Evolutionary conservation across 1,140 invertebrate genomes (phyloP), one percentile per base, ranked within the genome.

Genomic region (Tetragnatha versicolor): DNA sequence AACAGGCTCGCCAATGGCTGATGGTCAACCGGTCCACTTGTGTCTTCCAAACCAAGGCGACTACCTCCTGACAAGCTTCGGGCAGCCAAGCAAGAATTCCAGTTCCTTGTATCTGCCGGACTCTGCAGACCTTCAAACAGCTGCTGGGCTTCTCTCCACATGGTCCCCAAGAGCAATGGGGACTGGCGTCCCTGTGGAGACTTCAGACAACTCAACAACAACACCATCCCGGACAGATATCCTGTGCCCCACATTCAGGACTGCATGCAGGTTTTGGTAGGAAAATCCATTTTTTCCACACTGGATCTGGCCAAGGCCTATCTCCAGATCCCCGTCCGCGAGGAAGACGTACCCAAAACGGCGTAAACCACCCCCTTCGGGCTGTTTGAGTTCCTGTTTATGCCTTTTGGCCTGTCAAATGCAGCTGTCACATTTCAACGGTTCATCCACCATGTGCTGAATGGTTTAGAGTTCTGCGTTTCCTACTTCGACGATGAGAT

Each of bases 81-180:
- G 10, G 61, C 25, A 12, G 79, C 78, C 14, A 80, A 80, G 25
- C 5, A 31, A 2, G 45, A 80, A 20, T 80, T 80, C 3, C 37
- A 80, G 29, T 37, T 27, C 29, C 49, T 80, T 17, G 39, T 49
- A 25, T 20, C n/a, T 1, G 20, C 37, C n/a, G 20, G 37, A 25
- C 4, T 65, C 25, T 45, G 61, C 27, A 39, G 35, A 25, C 37
- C 22, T 2, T 65, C 37, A 20, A 65, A 39, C 20, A 42, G 61
- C 39, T 65, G 25, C 22, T 65, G 35, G 61, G 61, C 12, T 4
- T 39, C 35, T 14, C 20, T 65, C 4, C 61, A 42, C 12, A 39
- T 65, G 25, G 37, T 65, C 25, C 9, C 35, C 2, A 65, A 65
- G 25, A 65, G 10, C 5, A 42, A 65, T 7, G 37, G 35, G 6